These are phyloP conservation scores for Meleagris gallopavo DNA, from an alignment of 2,113 vertebrate species.

Conservation along the genomic window DNA sequence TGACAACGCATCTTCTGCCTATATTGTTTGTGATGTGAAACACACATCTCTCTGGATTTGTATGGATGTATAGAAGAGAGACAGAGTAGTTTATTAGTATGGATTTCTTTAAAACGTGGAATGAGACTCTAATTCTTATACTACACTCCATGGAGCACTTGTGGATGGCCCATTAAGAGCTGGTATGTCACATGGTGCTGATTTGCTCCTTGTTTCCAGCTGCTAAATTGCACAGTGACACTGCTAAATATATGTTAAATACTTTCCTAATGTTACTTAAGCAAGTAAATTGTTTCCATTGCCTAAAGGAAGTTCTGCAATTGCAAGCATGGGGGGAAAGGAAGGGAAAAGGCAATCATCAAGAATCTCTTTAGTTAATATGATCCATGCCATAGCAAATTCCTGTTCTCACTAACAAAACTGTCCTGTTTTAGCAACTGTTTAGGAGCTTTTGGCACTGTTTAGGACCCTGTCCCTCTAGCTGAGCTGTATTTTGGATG, in stretches of 20 bases:
- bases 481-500: background rate
- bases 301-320: constrained; percentile 49
- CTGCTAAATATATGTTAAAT: constrained; percentile 70
- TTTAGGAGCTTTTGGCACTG: background rate
- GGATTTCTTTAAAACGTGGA: constrained; percentile 10
- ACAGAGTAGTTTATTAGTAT: background rate
- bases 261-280: constrained; percentile 65
- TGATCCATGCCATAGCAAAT: background rate
- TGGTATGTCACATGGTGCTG: constrained; percentile 63
- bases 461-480: background rate
- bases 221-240: constrained; percentile 69
- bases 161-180: constrained; percentile 7
- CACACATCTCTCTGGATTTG: background rate
- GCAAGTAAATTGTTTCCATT: constrained; percentile 59
- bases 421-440: background rate
- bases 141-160: background rate
- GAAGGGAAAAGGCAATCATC: background rate
- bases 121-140: constrained; percentile 8
- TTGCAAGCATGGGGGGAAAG: background rate
- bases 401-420: background rate
- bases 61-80: background rate
- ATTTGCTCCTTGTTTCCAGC: constrained; percentile 67
- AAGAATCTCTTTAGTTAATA: background rate
- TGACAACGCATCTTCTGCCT: background rate
- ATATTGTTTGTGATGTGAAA: background rate